These are phyloP conservation scores for Sinocyclocheilus maitianheensis DNA, from an alignment of 2,113 vertebrate genomes.

Conservation along the genomic window DNA sequence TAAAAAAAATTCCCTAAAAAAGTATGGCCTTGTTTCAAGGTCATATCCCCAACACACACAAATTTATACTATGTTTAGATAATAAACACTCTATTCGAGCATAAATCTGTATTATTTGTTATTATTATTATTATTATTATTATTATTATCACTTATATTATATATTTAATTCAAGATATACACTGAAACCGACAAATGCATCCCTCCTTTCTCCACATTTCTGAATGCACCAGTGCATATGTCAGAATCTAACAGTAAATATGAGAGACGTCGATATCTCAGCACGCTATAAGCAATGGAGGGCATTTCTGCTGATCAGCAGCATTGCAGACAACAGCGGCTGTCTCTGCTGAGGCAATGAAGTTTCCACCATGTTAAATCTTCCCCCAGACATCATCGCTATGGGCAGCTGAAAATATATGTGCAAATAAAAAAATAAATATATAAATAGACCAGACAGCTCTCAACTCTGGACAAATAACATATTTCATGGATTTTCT, in stretches of 20 bases:
- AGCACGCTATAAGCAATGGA: conserved; percentile 1
- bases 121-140: not conserved
- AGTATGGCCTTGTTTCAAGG: not conserved
- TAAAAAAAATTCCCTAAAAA: no score
- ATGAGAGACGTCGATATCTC: conserved; percentile 30
- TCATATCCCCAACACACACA: not conserved
- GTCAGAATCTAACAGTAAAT: conserved; percentile 24
- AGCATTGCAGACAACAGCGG: conserved; percentile 25
- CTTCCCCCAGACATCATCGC: conserved; percentile 19
- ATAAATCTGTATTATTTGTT: not conserved
- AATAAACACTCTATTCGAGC: not conserved
- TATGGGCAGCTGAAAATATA: conserved; percentile 31
- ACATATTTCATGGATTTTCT: conserved; percentile 3
- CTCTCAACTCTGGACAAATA: not conserved
- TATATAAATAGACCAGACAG: not conserved
- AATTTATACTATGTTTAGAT: not conserved
- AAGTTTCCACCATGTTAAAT: conserved; percentile 43
- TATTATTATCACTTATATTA: not conserved
- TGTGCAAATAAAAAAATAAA: conserved; percentile 17
- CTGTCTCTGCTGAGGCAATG: conserved; percentile 40
- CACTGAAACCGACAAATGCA: not conserved
- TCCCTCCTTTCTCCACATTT: not conserved
- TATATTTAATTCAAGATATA: not conserved
- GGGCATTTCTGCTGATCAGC: conserved; percentile 35
- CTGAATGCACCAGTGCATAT: not conserved